phyloP scores from a whole-genome alignment of 1,140 invertebrate genomes.

The Triops cancriformis region DNA sequence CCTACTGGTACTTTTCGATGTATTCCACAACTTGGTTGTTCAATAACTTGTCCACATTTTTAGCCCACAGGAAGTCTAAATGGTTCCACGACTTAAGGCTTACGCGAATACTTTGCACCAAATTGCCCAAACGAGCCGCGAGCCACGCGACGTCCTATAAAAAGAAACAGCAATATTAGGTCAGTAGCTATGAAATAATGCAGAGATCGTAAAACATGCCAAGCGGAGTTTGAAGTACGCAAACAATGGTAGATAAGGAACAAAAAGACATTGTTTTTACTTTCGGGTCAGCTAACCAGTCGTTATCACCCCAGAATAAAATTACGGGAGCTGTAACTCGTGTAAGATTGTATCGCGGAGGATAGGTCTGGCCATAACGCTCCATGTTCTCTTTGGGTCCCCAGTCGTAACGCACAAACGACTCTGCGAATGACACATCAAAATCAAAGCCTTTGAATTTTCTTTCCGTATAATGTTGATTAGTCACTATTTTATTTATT shows the following conservation, averaged over 20 bases:
- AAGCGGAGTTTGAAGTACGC: not conserved
- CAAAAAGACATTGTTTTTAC: slow-evolving; percentile 29
- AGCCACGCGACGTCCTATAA: slow-evolving; percentile 51
- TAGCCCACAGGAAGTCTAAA: slow-evolving; percentile 59
- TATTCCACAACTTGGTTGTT: slow-evolving; percentile 34
- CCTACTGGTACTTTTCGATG: slow-evolving; percentile 22
- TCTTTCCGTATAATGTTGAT: too few species aligned
- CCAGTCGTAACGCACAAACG: slow-evolving; percentile 21
- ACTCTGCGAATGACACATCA: slow-evolving; percentile 2
- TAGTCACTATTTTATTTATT: too few species aligned
- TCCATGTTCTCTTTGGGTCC: slow-evolving; percentile 27
- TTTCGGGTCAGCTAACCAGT: slow-evolving; percentile 40
- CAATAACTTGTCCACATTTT: slow-evolving; percentile 40
- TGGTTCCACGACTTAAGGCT: slow-evolving; percentile 55
- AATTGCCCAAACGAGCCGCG: slow-evolving; percentile 41
- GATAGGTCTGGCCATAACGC: slow-evolving; percentile 35
- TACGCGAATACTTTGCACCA: slow-evolving; percentile 43
- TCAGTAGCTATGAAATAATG: not conserved
- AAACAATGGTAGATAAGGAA: not conserved
- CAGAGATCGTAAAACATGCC: not conserved
- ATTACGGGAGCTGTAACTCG: slow-evolving; percentile 39
- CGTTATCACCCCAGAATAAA: slow-evolving; percentile 40
- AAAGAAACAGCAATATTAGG: slow-evolving; percentile 2
- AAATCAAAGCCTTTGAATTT: too few species aligned
- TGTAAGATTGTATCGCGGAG: slow-evolving; percentile 39